A percentile compares a stretch with the other conserved stretches of the same genome.
Conservation (phyloP, 2,797 vertebrate genomes). For the Pelochelys cantorii region DNA sequence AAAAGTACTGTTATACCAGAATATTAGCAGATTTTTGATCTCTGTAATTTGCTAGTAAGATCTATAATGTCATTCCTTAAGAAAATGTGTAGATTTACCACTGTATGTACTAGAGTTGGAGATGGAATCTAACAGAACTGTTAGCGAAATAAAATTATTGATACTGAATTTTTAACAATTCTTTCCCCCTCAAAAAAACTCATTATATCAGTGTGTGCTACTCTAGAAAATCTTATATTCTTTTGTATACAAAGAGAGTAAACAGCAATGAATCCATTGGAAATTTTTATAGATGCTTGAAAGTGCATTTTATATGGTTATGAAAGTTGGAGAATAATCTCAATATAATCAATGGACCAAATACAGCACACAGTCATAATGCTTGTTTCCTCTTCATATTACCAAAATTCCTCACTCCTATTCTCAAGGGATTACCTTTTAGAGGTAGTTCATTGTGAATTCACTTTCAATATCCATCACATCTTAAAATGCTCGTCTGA, state of each 20-base stretch:
- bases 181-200: no score
- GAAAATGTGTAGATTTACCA: background rate
- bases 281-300: background rate
- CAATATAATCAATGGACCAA: rapidly evolving
- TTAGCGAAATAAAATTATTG: background rate
- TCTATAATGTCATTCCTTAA: background rate
- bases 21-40: background rate
- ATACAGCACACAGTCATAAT: background rate
- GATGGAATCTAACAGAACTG: background rate
- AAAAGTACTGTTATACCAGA: rapidly evolving
- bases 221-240: background rate
- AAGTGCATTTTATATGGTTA: background rate
- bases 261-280: background rate
- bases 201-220: background rate
- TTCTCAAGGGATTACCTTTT: background rate
- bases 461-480: background rate
- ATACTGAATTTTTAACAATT: no score
- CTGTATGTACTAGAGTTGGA: background rate
- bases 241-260: background rate
- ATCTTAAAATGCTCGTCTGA: background rate
- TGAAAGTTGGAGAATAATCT: background rate
- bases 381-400: background rate
- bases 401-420: rapidly evolving
- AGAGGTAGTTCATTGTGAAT: background rate
- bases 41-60: background rate